Conservation (phyloP, 35 echinoderm and acorn worm species). For the Lytechinus pictus region DNA sequence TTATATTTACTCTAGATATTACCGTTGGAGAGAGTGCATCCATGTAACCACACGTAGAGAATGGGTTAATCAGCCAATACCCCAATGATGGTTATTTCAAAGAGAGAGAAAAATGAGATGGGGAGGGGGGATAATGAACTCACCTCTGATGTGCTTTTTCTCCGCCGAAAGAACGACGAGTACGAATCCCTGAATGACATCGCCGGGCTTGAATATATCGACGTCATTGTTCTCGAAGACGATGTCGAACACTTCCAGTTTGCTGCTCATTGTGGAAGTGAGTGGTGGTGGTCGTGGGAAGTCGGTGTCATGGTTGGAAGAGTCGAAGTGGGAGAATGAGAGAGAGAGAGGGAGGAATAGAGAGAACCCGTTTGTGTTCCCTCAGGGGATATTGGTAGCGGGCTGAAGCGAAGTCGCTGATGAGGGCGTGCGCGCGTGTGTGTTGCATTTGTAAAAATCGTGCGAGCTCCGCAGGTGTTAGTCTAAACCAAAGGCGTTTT, state of each 20-base stretch:
- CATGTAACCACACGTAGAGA: background rate
- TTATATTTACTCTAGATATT: background rate
- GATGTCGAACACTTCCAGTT: slow-evolving; percentile 45
- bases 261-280: slow-evolving; percentile 25
- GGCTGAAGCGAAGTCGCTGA: background rate
- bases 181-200: slow-evolving; percentile 41
- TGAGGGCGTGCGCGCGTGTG: background rate
- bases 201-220: slow-evolving; percentile 29
- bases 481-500: background rate
- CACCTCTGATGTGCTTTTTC: slow-evolving; percentile 41
- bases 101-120: background rate
- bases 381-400: background rate
- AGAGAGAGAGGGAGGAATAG: background rate
- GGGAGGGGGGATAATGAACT: background rate
- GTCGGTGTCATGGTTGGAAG: background rate
- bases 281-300: background rate
- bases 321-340: background rate
- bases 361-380: background rate
- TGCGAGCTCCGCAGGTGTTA: background rate
- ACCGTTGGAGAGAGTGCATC: background rate
- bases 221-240: slow-evolving; percentile 39
- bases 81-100: background rate
- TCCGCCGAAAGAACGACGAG: slow-evolving; percentile 35
- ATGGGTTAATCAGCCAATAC: background rate
- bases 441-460: background rate